Evolutionary conservation across 1,140 invertebrate species (phyloP), one percentile per base, ranked within the genome.

Genomic region (Subanguina moxae): DNA sequence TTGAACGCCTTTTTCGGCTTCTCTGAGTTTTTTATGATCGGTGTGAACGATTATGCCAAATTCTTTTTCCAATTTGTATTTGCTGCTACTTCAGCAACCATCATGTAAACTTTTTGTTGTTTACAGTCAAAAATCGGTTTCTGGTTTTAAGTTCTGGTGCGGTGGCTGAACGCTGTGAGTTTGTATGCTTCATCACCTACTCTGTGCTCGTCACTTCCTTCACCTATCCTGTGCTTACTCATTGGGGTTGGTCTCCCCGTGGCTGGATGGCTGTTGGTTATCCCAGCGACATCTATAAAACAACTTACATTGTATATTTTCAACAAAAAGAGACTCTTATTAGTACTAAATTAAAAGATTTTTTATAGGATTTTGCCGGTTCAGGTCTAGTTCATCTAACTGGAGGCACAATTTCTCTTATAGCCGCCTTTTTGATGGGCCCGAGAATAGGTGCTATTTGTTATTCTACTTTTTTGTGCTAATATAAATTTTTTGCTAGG

Each of bases 221-320:
- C 32, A 82, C 87, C 0, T 88, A 87, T 75, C 87, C 87, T 0
- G 78, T 87, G 17, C 84, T 85, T 0, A 82, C 85, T 1, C 87
- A 87, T 70, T 88, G 87, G 87, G 85, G 81, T 0, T 88, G 87
- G 87, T 13, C 70, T 21, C 23, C 28, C 25, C 62, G 52, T 15
- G 68, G 66, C 13, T 70, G 67, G 67, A 21, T 70, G 23, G 43
- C 43, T 45, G 43, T n/a, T 13, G 43, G 43, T 11, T 45, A 45
- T 45, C 43, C 43, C 11, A 45, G 43, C n/a, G 43, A 45, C 43
- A 45, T n/a, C 43, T 11, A 13, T n/a, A 45, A 45, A n/a, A 45
- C 43, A 94, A 87, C 93, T 94, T 86, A 97, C 97, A 82, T 93
- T 15, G 57, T 21, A 58, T 11, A 13, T 19, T n/a, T n/a, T n/a